Conservation (phyloP, 2,888 invertebrate genomes). For the Torymus aiolomorphi region DNA sequence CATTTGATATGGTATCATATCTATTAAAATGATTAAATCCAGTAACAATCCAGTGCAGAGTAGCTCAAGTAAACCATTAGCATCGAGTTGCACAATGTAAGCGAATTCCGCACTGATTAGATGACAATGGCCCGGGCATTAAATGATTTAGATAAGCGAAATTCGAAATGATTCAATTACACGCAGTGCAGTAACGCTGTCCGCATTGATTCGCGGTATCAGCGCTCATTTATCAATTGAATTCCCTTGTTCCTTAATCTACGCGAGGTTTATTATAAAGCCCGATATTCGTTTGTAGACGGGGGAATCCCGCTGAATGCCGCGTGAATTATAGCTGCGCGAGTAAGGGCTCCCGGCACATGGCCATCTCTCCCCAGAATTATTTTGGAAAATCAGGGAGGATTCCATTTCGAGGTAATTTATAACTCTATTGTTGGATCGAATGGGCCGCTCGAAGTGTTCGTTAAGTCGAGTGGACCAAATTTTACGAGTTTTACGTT, state of each 20-base stretch:
- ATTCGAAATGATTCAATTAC: slow-evolving; percentile 6
- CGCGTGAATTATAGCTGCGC: slow-evolving; percentile 17
- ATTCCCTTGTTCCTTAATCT: slow-evolving; percentile 51
- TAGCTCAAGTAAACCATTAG: no score
- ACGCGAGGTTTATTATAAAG: slow-evolving; percentile 34
- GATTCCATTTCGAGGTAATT: no score
- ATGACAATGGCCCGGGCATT: no score
- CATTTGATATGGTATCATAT: no score
- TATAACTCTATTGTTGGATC: neutral
- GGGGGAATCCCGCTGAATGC: neutral
- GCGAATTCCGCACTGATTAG: no score
- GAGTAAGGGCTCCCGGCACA: neutral
- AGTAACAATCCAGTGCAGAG: no score
- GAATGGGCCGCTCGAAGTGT: neutral
- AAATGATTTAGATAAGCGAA: slow-evolving; percentile 5
- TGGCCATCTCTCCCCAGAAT: neutral
- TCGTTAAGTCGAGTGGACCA: no score
- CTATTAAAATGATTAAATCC: no score
- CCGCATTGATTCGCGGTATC: neutral
- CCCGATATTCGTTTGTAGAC: neutral
- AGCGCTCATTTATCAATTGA: slow-evolving; percentile 35
- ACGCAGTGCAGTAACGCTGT: no score
- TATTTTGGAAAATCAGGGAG: slow-evolving; percentile 1
- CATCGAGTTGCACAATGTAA: no score
- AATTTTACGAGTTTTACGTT: no score